Evolutionary conservation across 2,888 invertebrate species (phyloP), one percentile per base, ranked within the genome.

Genomic region (Zaprionus obscuricornis): DNA sequence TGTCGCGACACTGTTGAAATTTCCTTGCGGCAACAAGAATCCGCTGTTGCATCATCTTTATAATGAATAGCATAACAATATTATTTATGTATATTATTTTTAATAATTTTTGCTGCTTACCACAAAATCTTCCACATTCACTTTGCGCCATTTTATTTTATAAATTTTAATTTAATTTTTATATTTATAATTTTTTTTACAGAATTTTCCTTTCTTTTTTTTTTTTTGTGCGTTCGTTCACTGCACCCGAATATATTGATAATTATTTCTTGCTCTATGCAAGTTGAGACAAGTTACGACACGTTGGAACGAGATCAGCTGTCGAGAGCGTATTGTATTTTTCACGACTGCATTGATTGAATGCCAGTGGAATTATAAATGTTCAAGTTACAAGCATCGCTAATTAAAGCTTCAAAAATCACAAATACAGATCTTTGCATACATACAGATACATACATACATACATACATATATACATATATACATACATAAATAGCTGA

Each of bases 341-440:
- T 66, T 68, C 60, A 85, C 85, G 67, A 74, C 81, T 85, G 81
- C 66, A 73, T 74, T 82, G 85, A 68, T 74, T 66, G 81, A 85
- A 68, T 82, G 82, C 78, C 65, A 57, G 60, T 62, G 54, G 75
- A 78, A 64, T 78, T 81, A 63, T 81, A 78, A 74, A 57, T 67
- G 68, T 66, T 74, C 63, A 64, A 62, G 54, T 78, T 78, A 79
- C 83, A 79, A 60, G 62, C 66, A 54, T 68, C 51, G 52, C 65
- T 74, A 79, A 78, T 78, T 83, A 78, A 78, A 79, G 77, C 81
- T 64, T 58, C 46, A 49, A 59, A 52, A 37, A 60, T 70, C 60
- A 39, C 22, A 42, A 10, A 4, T 17, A 8, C 63, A 20, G 72
- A 63, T 73, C 74, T 39, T 45, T 14, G 20, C 26, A 52, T 29